Conservation (phyloP, 2,113 vertebrate species). For the Ameiurus melas region DNA sequence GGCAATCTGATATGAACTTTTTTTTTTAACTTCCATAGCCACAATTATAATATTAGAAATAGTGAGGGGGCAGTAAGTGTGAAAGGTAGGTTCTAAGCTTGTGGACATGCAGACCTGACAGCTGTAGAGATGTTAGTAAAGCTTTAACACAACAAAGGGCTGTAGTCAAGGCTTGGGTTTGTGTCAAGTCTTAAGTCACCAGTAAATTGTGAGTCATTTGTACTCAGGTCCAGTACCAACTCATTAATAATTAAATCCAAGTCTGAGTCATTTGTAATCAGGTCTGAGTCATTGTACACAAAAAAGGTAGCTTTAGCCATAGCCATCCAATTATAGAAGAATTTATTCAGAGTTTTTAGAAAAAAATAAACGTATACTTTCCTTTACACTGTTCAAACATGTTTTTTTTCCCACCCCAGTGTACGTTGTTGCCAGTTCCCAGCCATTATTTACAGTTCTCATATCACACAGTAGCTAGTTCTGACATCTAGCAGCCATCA, state of each 20-base stretch:
- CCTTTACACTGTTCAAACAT: neutral
- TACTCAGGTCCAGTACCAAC: slow-evolving; percentile 4
- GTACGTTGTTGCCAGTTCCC: neutral
- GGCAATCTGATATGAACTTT: neutral
- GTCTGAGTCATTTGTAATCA: neutral
- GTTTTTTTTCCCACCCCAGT: neutral
- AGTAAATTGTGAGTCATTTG: slow-evolving; percentile 14
- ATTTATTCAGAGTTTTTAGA: neutral
- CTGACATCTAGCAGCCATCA: neutral
- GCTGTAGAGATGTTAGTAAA: neutral
- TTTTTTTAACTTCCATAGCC: neutral
- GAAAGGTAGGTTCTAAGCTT: neutral
- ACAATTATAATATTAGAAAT: slow-evolving; percentile 18
- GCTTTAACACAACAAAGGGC: slow-evolving; percentile 1
- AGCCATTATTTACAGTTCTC: neutral
- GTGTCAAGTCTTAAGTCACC: neutral
- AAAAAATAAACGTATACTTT: neutral
- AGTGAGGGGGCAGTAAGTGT: neutral
- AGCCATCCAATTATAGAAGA: neutral
- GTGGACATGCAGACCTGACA: neutral
- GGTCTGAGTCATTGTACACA: neutral
- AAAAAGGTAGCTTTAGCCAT: neutral
- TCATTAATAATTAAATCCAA: slow-evolving; percentile 9
- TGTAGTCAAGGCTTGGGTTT: neutral
- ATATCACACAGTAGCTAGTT: neutral